phyloP scores from a whole-genome alignment of 2,113 vertebrate genomes.

The Silurus asotus region DNA sequence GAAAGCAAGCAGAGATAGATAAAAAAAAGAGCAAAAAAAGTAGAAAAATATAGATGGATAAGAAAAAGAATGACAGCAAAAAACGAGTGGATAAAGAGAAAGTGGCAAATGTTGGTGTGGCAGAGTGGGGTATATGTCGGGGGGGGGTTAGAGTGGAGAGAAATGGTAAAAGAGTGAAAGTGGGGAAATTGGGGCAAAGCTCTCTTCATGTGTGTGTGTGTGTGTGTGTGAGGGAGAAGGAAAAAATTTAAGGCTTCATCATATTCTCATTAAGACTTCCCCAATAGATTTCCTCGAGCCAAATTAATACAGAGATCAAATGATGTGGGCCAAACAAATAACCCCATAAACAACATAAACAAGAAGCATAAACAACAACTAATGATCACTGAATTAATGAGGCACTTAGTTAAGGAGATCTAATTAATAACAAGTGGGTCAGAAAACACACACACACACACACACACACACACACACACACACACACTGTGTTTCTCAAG shows the following conservation, averaged over 20 bases:
- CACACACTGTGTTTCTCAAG: not conserved
- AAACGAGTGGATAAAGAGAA: no score
- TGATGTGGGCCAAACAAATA: constrained; percentile 60
- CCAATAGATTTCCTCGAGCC: constrained; percentile 59
- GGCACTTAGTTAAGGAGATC: constrained; percentile 58
- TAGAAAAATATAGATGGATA: no score
- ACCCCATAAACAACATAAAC: constrained; percentile 55
- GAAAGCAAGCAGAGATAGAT: not conserved
- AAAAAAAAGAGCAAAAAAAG: no score
- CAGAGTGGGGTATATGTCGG: no score
- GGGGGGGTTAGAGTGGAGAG: not conserved
- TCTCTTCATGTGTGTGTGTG: constrained; percentile 8
- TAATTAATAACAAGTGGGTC: constrained; percentile 45
- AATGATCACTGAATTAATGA: constrained; percentile 58
- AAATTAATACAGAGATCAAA: constrained; percentile 59
- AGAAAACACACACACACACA: not conserved
- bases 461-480: not conserved
- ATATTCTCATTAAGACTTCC: constrained; percentile 61
- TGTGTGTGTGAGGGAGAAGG: constrained; percentile 40
- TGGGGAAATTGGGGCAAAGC: not conserved
- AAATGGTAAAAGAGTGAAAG: not conserved
- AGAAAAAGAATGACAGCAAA: no score
- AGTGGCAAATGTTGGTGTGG: no score
- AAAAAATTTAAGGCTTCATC: constrained; percentile 58
- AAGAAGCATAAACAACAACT: constrained; percentile 56